Evolutionary conservation across 2,888 invertebrate genomes (phyloP), one percentile per base, ranked within the genome.

Genomic region (Tanytarsus gracilentus): DNA sequence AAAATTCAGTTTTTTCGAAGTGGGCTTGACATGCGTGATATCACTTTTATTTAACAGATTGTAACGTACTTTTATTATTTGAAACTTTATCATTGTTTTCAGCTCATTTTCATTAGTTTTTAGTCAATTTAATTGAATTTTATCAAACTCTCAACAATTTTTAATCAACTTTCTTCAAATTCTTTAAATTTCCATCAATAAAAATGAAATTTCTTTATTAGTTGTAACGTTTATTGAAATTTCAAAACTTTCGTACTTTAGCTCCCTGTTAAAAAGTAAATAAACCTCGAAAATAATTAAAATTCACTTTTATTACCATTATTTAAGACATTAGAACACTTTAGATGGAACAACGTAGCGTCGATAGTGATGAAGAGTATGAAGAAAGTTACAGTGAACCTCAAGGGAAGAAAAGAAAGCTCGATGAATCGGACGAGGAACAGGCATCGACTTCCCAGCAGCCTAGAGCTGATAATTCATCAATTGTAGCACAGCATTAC

Each of bases 401-500:
- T 16, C 16, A 27, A 53, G 33, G 23, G 7, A 33, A 1, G 7
- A 25, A 36, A 9, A 11, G 23, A n/a, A 39, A 27, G 33, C 11
- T 27, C 18, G 55, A 56, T 4, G 53, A 53, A 2, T 7, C 9
- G 11, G 14, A 25, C n/a, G n/a, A 18, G n/a, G 18, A 21, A 8
- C 7, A 25, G 16, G 55, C 14, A 27, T 29, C n/a, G 4, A 16
- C 11, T 4, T 1, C 21, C 8, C 26, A 25, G 9, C 18, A 11
- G 3, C 11, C 7, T 11, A 39, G 5, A 21, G 5, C 26, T 18
- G 44, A 39, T n/a, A 56, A 59, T 36, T 33, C 56, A 16, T 3
- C 23, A 1, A 67, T 74, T 2, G 94, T 99, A 0, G 96, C 96
- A 1, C 81, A 85, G 3, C 97, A 99, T 75, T 99, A 99, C 72